These are phyloP conservation scores for Glaucidium brasilianum DNA, from an alignment of 2,113 vertebrate species.

Conservation along the genomic window DNA sequence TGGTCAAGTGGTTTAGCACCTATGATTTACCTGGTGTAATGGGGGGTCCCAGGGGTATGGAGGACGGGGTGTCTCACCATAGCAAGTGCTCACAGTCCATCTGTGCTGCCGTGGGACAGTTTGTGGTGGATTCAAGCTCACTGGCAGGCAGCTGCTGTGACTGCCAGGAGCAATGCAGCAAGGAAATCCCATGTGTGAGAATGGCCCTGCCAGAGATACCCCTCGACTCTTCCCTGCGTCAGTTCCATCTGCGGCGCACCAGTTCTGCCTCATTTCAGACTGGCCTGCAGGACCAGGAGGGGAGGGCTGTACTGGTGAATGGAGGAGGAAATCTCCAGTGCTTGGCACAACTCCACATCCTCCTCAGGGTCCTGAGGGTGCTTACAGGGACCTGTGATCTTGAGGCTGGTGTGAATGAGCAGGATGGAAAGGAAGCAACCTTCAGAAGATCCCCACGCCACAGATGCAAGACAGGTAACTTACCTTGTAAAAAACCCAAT, in stretches of 20 bases:
- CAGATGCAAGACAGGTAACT: background rate
- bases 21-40: background rate
- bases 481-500: background rate
- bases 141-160: background rate
- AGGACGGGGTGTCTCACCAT: fast-evolving
- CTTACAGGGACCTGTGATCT: background rate
- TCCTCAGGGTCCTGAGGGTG: background rate
- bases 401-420: background rate
- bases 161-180: background rate
- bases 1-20: background rate
- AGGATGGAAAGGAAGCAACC: background rate
- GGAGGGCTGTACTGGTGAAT: background rate
- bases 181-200: fast-evolving
- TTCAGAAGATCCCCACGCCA: background rate
- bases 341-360: background rate
- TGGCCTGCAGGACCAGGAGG: background rate
- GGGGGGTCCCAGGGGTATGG: background rate
- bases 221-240: fast-evolving
- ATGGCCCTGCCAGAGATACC: fast-evolving
- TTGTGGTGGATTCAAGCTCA: background rate
- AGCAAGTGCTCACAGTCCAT: background rate
- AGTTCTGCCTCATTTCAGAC: background rate
- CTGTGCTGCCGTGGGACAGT: fast-evolving
- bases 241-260: background rate
- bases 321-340: background rate